Conservation (phyloP, 2,888 invertebrate genomes). For the Idaea straminata region DNA sequence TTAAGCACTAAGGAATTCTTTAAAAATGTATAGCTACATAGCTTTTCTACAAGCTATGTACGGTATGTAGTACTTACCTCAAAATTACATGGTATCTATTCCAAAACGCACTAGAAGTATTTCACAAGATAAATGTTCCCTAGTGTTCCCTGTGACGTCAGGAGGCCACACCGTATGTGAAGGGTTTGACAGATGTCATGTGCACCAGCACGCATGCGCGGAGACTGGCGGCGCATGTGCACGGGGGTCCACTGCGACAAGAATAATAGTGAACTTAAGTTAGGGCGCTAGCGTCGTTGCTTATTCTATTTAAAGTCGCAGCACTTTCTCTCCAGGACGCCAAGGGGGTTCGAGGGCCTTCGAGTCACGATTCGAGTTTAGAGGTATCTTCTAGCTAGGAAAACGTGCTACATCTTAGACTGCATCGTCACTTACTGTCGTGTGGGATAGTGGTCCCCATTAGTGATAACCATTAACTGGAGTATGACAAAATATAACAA, state of each 20-base stretch:
- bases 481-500: no score
- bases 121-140: slow-evolving; percentile 38
- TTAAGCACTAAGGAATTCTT: no score
- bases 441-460: no score
- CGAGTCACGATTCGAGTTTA: no score
- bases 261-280: not conserved
- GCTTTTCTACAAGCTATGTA: not conserved
- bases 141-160: slow-evolving; percentile 53
- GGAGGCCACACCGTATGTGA: slow-evolving; percentile 39
- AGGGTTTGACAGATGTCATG: slow-evolving; percentile 66
- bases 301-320: no score
- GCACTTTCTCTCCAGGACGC: no score
- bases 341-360: no score
- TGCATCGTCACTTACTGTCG: no score
- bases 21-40: not conserved
- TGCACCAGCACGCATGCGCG: slow-evolving; percentile 45
- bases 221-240: slow-evolving; percentile 49
- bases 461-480: no score
- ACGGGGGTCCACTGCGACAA: slow-evolving; percentile 4
- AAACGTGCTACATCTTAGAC: no score
- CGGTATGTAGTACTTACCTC: slow-evolving; percentile 42
- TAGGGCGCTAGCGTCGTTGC: no score
- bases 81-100: slow-evolving; percentile 58
- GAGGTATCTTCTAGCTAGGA: no score
- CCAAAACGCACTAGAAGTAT: slow-evolving; percentile 39